Base-by-base conservation (phyloP, 2,113 vertebrate genomes). In the Alosa alosa region DNA sequence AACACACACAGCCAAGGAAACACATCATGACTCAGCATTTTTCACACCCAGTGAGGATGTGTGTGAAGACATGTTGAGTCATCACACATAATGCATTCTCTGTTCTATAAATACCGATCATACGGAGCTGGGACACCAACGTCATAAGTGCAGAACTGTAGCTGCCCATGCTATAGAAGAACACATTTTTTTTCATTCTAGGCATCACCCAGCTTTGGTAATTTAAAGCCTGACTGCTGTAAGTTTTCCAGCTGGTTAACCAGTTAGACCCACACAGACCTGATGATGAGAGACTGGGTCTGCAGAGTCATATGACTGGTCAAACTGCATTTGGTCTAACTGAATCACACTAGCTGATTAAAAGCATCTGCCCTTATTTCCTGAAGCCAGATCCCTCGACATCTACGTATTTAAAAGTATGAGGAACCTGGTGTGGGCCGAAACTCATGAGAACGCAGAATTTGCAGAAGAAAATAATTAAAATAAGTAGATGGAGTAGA, bases 21-120 rank as follows among this genome's bases (percentile, higher is more conserved):
- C 25, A 8, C 44, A 25, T 1, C 3, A 88, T 52, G 84, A 90
- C 55, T 87, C 81, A 82, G 64, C 83, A 81, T 50, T 15, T 64
- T 81, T 15, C 15, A 41, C 5, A 64, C 18, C n/a, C 22, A 52
- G 55, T 39, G 31, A 15, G 72, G 31, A 78, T 25, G 5, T 57
- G 6, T 20, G 57, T 17, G 3, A 52, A 52, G 13, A 52, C 10
- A 52, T 52, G 50, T 52, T 52, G 50, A 60, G 20, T 60, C 18
- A 68, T 13, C 36, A 39, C 72, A 78, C 72, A 41, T 15, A 36
- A 36, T 17, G 72, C 13, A 15, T 15, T 17, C 52, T 18, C 15
- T 55, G 52, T 17, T 17, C 13, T 55, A 18, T 55, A 17, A 18
- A 55, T 55, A 55, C 13, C 8, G 9, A 11, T 36, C 64, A 72